A percentile compares a stretch with the other conserved stretches of the same genome.
These are phyloP conservation scores for Grantiella picta DNA, from an alignment of 2,113 vertebrate genomes.

Conservation along the genomic window DNA sequence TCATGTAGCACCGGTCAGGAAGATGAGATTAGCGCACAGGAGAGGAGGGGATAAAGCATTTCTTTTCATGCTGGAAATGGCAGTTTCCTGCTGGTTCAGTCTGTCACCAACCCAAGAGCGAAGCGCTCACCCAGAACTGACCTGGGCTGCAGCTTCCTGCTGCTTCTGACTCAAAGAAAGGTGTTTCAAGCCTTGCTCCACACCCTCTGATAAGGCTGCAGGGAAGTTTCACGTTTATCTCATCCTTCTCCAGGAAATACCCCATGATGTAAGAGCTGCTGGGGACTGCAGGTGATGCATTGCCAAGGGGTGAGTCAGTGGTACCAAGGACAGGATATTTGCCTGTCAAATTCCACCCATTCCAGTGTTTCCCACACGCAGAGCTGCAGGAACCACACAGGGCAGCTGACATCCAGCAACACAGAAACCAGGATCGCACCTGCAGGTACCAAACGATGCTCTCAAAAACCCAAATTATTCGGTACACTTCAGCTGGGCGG, in stretches of 20 bases:
- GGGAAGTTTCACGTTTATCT: neutral
- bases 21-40: neutral
- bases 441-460: neutral
- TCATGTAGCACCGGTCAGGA: neutral
- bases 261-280: neutral
- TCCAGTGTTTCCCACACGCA: accelerated
- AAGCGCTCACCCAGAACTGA: neutral
- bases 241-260: neutral
- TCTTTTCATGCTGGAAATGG: neutral
- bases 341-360: neutral
- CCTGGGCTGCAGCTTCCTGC: neutral
- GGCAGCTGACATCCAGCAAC: neutral
- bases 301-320: neutral
- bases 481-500: neutral
- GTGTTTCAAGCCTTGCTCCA: neutral
- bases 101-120: neutral
- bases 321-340: neutral
- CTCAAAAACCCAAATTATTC: neutral
- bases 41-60: neutral
- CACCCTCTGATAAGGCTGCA: neutral
- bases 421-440: neutral
- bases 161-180: neutral
- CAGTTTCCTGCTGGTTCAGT: neutral
- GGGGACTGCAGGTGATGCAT: neutral
- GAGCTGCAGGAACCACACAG: neutral